phyloP scores from a whole-genome alignment of 2,113 vertebrate genomes.

The Chroicocephalus ridibundus region DNA sequence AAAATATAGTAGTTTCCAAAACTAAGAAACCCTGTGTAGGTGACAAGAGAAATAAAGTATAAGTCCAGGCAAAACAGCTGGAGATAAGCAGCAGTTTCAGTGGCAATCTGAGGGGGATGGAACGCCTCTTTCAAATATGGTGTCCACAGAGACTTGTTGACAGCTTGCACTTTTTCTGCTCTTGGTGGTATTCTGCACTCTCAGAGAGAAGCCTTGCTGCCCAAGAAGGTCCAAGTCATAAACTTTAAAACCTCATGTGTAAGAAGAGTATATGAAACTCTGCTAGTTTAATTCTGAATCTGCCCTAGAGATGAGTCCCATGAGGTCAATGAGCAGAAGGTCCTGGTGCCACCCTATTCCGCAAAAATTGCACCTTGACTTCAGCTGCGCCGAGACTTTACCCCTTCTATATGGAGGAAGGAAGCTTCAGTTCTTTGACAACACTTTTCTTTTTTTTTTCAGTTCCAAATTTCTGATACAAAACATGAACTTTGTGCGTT shows the following conservation, averaged over 20 bases:
- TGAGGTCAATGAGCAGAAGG: neutral
- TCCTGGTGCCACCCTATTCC: neutral
- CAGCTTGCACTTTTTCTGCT: neutral
- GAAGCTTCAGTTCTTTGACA: neutral
- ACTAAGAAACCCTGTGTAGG: neutral
- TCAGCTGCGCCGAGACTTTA: neutral
- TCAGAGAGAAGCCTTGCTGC: neutral
- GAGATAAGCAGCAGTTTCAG: neutral
- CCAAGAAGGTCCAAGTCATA: neutral
- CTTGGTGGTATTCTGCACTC: neutral
- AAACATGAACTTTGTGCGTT: neutral
- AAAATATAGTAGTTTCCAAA: neutral
- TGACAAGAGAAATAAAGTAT: neutral
- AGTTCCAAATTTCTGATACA: neutral
- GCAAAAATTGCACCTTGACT: neutral
- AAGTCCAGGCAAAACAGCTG: neutral
- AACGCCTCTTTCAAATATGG: accelerated
- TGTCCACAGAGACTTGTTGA: neutral
- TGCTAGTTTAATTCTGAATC: neutral
- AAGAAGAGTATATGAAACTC: neutral
- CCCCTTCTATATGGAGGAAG: neutral
- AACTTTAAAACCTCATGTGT: neutral
- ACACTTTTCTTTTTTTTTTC: neutral
- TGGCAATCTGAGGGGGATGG: neutral
- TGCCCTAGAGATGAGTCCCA: neutral